Base-by-base conservation (phyloP, 1,140 invertebrate species). In the Trichonephila clavipes region DNA sequence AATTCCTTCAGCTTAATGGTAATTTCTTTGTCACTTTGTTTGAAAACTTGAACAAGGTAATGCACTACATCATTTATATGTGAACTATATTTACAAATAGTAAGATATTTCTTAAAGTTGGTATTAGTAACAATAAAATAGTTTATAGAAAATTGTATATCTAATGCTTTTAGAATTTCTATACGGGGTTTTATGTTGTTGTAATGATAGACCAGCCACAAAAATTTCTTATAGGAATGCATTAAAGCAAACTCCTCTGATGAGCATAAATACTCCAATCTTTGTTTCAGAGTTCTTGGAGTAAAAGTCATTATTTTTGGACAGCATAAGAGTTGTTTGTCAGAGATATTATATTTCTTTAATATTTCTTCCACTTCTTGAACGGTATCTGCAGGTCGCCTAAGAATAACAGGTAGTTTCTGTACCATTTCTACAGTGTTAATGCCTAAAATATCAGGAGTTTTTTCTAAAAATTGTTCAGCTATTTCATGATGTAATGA, bases 131-230 rank as follows among this genome's bases (percentile, higher is more conserved):
- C 24, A 62, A 61, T 66, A 28, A 85, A 91, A 34, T 51, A 24
- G 85, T 19, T 85, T 34, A 91, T 85, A 85, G 77, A 91, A 21
- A 10, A 85, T 34, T 81, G 90, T 6, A 83, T n/a, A 24, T 85
- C n/a, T 61, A 44, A n/a, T 34, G 72, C 28, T 83, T 83, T 91
- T 28, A 91, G n/a, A 24, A 59, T 18, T 14, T 91, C 19, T 83
- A 91, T 21, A 21, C 90, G 81, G 19, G 28, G 34, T 8, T 66
- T 59, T 34, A 91, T 12, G 24, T 66, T 83, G 4, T 58, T 24
- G 66, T 66, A 85, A 62, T 91, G 61, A 66, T 91, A 85, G 2
- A 91, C 90, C 7, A 91, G 61, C 90, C 90, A 91, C 19, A 91
- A 69, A 81, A 91, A 91, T 66, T 91, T 91, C 62, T 81, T 91